phyloP scores from a whole-genome alignment of 2,797 vertebrate species.

The Leuciscus waleckii region DNA sequence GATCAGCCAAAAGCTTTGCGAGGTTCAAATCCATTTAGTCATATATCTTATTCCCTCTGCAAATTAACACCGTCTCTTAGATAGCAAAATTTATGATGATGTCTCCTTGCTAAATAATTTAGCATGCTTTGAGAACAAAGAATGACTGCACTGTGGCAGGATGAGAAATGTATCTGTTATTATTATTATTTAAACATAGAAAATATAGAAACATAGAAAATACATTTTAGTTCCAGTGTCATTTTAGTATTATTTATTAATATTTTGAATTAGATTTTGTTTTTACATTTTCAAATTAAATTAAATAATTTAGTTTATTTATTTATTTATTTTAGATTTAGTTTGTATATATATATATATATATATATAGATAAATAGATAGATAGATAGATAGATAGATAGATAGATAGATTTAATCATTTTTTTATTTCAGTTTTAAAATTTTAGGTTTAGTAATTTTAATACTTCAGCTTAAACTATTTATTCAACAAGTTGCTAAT shows the following conservation, averaged over 20 bases:
- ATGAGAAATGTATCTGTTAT: slow-evolving; percentile 22
- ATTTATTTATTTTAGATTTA: too few relatives aligned
- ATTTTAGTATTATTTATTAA: neutral
- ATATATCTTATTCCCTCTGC: slow-evolving; percentile 45
- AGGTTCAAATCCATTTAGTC: slow-evolving; percentile 53
- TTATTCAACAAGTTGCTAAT: neutral
- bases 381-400: too few relatives aligned
- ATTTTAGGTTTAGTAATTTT: too few relatives aligned
- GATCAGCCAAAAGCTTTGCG: slow-evolving; percentile 43
- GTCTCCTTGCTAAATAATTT: slow-evolving; percentile 42
- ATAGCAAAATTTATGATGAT: slow-evolving; percentile 37
- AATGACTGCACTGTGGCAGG: slow-evolving; percentile 15
- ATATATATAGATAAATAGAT: too few relatives aligned
- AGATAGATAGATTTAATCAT: accelerated
- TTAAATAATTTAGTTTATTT: neutral
- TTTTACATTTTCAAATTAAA: neutral
- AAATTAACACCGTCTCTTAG: slow-evolving; percentile 44
- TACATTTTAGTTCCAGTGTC: neutral
- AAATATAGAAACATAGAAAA: neutral
- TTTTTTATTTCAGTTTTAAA: too few relatives aligned
- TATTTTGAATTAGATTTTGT: neutral
- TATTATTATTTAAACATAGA: slow-evolving; percentile 18
- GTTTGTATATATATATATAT: too few relatives aligned
- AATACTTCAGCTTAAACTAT: neutral
- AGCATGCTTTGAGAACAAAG: slow-evolving; percentile 39